Evolutionary conservation across 2,113 vertebrate genomes (phyloP).

Genomic region (Montifringilla adamsi): DNA sequence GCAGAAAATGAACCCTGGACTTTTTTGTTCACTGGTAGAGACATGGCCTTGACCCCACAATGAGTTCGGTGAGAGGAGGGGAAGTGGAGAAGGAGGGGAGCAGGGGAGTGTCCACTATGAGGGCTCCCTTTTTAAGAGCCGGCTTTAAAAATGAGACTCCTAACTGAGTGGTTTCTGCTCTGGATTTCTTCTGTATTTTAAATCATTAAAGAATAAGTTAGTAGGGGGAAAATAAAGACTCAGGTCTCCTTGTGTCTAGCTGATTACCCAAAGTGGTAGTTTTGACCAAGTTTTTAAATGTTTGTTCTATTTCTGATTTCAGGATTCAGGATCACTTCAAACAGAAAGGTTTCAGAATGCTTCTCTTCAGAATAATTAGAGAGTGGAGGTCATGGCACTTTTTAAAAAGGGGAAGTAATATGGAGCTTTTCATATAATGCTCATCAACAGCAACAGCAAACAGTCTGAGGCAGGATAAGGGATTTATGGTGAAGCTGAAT

Average conservation of each 20-base stretch:
- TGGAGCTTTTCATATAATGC: neutral
- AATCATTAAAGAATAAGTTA: neutral
- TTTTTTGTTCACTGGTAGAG: neutral
- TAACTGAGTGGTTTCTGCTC: neutral
- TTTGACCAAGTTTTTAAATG: neutral
- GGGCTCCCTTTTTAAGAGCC: neutral
- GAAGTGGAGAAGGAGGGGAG: neutral
- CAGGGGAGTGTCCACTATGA: neutral
- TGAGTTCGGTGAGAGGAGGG: neutral
- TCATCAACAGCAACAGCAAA: neutral
- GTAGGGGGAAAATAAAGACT: neutral
- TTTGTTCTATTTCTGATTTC: neutral
- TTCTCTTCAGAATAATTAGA: neutral
- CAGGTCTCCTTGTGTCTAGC: neutral
- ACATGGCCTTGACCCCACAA: neutral
- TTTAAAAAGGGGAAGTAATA: neutral
- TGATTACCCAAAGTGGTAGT: neutral
- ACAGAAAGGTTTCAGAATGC: neutral
- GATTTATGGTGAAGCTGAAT: neutral
- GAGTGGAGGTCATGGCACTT: neutral
- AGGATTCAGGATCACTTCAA: neutral
- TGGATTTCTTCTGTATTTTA: neutral
- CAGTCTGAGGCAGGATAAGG: neutral
- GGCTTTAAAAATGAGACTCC: neutral
- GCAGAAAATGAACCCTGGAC: neutral